These are phyloP conservation scores for human DNA, from an alignment of 2,113 vertebrate species.

Conservation along the genomic window GRCh38 chr15:92457001-92457500, in stretches of 20 bases:
- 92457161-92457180: not conserved
- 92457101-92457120: not conserved
- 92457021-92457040: not conserved
- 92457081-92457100: not conserved
- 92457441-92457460: conserved; percentile 84
- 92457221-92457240: not conserved
- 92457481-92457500: conserved; percentile 87
- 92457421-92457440: conserved; percentile 78
- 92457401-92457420: conserved; percentile 73
- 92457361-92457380: conserved; percentile 65
- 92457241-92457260: not conserved
- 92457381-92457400: conserved; percentile 72
- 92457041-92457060: not conserved
- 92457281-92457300: not conserved
- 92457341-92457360: not conserved
- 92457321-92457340: not conserved
- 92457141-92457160: not conserved
- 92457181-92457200: not conserved
- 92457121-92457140: rapidly evolving
- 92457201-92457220: not conserved
- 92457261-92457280: not conserved
- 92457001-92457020: not conserved
- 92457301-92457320: not conserved
- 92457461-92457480: conserved; percentile 81
- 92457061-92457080: too few species aligned